phyloP scores from a whole-genome alignment of 2,888 invertebrate genomes.

The Netelia inedita region DNA sequence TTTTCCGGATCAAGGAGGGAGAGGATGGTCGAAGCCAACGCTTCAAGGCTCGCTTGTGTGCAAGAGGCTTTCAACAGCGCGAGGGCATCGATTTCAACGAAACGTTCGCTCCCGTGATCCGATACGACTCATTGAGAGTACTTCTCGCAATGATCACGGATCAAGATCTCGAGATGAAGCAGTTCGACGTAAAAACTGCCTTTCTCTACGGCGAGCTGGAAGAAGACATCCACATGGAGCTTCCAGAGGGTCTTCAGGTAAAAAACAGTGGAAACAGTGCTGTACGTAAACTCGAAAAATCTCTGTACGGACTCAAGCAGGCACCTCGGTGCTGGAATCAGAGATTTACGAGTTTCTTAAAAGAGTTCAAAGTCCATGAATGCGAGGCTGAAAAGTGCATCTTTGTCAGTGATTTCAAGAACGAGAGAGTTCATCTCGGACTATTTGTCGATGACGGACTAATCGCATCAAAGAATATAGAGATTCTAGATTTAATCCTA shows the following conservation, averaged over 20 bases:
- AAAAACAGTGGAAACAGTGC: slow-evolving; percentile 55
- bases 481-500: slow-evolving; percentile 32
- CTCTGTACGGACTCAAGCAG: slow-evolving; percentile 78
- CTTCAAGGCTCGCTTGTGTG: slow-evolving; percentile 68
- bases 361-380: slow-evolving; percentile 65
- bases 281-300: slow-evolving; percentile 73
- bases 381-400: slow-evolving; percentile 72
- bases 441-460: slow-evolving; percentile 69
- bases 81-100: slow-evolving; percentile 37
- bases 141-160: slow-evolving; percentile 68
- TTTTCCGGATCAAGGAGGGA: slow-evolving; percentile 62
- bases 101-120: slow-evolving; percentile 57
- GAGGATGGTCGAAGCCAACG: slow-evolving; percentile 36
- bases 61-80: slow-evolving; percentile 61
- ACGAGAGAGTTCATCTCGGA: slow-evolving; percentile 48
- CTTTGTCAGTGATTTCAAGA: slow-evolving; percentile 56
- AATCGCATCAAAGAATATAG: slow-evolving; percentile 55
- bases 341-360: slow-evolving; percentile 68
- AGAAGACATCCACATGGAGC: slow-evolving; percentile 55
- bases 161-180: slow-evolving; percentile 57
- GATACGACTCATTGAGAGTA: slow-evolving; percentile 55
- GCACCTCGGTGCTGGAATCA: slow-evolving; percentile 75
- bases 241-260: slow-evolving; percentile 53
- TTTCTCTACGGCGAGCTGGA: slow-evolving; percentile 68
- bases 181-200: slow-evolving; percentile 70